Percentiles rank a stretch among this genome's conserved stretches.
phyloP scores from a whole-genome alignment of 2,888 invertebrate genomes.

The Synanthedon tipuliformis region DNA sequence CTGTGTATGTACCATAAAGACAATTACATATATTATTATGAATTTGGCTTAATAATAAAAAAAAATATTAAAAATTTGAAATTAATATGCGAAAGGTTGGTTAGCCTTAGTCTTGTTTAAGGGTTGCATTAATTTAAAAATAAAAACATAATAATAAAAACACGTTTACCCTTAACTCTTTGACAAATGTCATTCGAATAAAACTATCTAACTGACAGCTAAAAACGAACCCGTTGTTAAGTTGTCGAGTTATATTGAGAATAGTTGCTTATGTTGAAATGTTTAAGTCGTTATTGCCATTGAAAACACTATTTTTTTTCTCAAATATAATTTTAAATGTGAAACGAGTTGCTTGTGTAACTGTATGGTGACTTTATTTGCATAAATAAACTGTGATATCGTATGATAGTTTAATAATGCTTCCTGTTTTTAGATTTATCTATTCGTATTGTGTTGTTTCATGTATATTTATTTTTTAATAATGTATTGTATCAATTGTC shows the following conservation, averaged over 20 bases:
- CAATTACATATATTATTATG: too few species aligned
- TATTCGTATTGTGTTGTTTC: neutral
- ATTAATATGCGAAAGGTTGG: too few species aligned
- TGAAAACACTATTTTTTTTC: constrained; percentile 19
- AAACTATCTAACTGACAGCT: too few species aligned
- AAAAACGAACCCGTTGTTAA: too few species aligned
- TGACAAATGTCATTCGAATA: too few species aligned
- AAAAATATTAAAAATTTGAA: too few species aligned
- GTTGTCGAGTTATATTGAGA: constrained; percentile 6
- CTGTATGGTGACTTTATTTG: constrained; percentile 40
- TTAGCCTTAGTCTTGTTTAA: too few species aligned
- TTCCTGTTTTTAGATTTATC: constrained; percentile 40
- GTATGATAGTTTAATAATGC: constrained; percentile 60
- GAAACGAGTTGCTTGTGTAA: neutral
- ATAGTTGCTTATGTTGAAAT: constrained; percentile 19
- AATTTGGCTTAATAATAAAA: too few species aligned
- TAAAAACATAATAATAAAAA: too few species aligned
- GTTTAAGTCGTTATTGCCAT: constrained; percentile 29
- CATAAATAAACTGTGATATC: constrained; percentile 71
- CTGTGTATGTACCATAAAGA: too few species aligned
- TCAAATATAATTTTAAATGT: constrained; percentile 1
- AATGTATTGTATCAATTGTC: neutral
- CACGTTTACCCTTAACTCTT: too few species aligned
- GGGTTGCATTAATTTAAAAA: too few species aligned
- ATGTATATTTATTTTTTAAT: neutral